Conservation (phyloP, 1,140 invertebrate genomes). For the Philotrypesis tridentata region DNA sequence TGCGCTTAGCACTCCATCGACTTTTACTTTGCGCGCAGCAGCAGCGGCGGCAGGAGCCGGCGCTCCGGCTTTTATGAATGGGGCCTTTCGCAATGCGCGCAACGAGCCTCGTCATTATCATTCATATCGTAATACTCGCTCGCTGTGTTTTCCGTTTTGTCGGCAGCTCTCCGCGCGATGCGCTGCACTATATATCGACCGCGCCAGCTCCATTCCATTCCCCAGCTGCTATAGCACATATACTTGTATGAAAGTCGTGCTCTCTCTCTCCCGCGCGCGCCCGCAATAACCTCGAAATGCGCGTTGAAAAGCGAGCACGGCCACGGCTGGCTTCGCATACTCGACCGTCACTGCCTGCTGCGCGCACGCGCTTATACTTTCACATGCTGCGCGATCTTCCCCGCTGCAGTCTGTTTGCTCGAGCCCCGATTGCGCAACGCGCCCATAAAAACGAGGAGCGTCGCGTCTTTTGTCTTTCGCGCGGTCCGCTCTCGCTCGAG, state of each 20-base stretch:
- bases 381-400: not conserved
- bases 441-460: no score
- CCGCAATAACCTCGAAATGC: not conserved
- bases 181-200: no score
- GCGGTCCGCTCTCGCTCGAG: no score
- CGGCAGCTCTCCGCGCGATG: no score
- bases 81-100: not conserved
- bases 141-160: not conserved
- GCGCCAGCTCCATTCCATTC: no score
- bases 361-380: no score
- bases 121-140: slow-evolving; percentile 16
- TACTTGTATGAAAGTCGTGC: no score
- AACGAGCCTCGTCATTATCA: slow-evolving; percentile 25
- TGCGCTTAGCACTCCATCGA: not conserved
- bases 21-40: slow-evolving; percentile 30
- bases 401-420: not conserved
- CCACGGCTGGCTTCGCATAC: not conserved
- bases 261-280: no score
- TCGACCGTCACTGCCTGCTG: not conserved
- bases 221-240: no score
- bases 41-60: no score
- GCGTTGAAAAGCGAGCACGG: not conserved
- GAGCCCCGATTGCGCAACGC: not conserved
- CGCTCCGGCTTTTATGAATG: slow-evolving; percentile 16
- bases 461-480: no score